A percentile compares a stretch with the other conserved stretches of the same genome.
Evolutionary conservation across 2,888 invertebrate genomes (phyloP).

Genomic region (Thereva nobilitata): DNA sequence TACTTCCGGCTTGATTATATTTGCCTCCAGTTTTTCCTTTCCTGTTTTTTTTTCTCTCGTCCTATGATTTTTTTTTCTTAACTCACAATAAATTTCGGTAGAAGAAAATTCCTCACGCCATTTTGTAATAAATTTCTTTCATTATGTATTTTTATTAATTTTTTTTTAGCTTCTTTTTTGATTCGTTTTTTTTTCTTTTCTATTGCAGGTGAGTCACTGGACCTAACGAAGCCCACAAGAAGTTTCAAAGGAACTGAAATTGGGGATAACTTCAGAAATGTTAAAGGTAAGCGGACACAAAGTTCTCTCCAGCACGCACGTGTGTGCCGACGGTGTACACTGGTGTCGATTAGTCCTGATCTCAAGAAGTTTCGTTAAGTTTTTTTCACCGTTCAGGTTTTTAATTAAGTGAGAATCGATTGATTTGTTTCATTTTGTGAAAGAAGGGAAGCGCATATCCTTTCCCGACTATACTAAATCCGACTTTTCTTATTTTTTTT

Average conservation of each 20-base stretch:
- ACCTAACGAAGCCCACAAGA: conserved; percentile 39
- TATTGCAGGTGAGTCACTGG: conserved; percentile 40
- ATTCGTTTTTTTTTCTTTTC: conserved; percentile 13
- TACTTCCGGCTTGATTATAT: conserved; percentile 21
- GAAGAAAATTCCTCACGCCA: conserved; percentile 3
- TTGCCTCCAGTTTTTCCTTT: conserved; percentile 7
- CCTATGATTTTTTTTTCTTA: not conserved
- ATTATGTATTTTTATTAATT: conserved; percentile 6
- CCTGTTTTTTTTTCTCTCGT: conserved; percentile 12
- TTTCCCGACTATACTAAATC: too few relatives aligned
- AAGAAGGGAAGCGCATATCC: too few relatives aligned
- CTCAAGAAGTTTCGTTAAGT: too few relatives aligned
- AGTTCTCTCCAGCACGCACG: too few relatives aligned
- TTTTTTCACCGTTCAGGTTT: too few relatives aligned
- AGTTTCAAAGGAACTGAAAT: conserved; percentile 38
- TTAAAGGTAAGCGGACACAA: conserved; percentile 29
- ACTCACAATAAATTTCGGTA: too few relatives aligned
- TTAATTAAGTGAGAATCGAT: too few relatives aligned
- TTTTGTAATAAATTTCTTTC: conserved; percentile 21
- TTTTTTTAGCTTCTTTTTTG: too few relatives aligned
- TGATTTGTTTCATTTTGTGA: too few relatives aligned
- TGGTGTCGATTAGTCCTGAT: too few relatives aligned
- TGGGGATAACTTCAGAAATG: conserved; percentile 36
- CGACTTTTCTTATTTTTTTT: too few relatives aligned
- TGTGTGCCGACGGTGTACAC: too few relatives aligned